Base-by-base conservation (phyloP, 2,888 invertebrate genomes). In the Drosophila algonquin region DNA sequence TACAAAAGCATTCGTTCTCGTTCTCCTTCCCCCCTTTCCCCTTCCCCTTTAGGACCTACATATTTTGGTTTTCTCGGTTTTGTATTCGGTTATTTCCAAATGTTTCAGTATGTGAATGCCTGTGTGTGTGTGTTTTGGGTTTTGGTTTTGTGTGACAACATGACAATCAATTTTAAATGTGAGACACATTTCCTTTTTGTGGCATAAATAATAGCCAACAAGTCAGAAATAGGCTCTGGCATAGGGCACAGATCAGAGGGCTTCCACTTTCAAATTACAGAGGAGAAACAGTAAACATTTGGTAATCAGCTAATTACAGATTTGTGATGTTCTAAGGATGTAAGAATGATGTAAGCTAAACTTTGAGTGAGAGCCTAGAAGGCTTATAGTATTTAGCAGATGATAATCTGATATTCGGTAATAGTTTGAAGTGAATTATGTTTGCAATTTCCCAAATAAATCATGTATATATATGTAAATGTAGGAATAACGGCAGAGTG, bases 1-100 rank as follows among this genome's bases (percentile, higher is more conserved):
- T 81, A 75, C 84, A 79, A 81, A 78, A 69, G 81, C 72, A 58
- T 63, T 73, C 64, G 21, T 48, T 27, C 32, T 16, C 5, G n/a
- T 18, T 24, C 21, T 21, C 21, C 45, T 32, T 53, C 14, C 54
- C 24, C 35, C 44, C 46, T 58, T 63, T 69, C 14, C 21, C 58
- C 24, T 24, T 24, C 1, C 24, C 24, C 24, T 5, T 0, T 2
- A 7, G 5, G 45, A 16, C 7, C 10, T 10, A 6, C 14, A 40
- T n/a, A n/a, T 21, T 51, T 56, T 35, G 54, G 44, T 65, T 68
- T 65, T 27, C 64, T 53, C 21, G 59, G 50, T 61, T 48, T 48
- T 53, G 65, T 35, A 48, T 45, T 50, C 16, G 45, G 8, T 40
- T 56, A 30, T 68, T 64, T 63, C 48, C 64, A 64, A 55, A 56